phyloP scores from a whole-genome alignment of 2,888 invertebrate genomes.

The Polietes domitor region DNA sequence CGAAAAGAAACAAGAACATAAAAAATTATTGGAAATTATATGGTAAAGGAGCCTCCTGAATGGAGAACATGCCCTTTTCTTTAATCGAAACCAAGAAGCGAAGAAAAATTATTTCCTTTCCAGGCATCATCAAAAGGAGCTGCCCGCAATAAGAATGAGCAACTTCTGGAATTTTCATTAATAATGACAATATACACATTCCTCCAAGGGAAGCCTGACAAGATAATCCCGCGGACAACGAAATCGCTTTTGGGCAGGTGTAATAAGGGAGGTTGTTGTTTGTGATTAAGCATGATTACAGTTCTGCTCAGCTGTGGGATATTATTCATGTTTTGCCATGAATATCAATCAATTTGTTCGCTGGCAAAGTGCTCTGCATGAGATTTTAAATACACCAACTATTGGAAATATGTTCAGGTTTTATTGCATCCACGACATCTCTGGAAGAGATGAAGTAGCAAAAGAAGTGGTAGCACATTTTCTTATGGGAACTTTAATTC shows the following conservation, averaged over 20 bases:
- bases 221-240: not conserved
- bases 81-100: slow-evolving; percentile 30
- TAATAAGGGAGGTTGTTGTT: not conserved
- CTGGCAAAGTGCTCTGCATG: too few relatives aligned
- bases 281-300: slow-evolving; percentile 18
- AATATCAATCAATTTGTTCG: too few relatives aligned
- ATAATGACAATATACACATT: slow-evolving; percentile 39
- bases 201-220: slow-evolving; percentile 8
- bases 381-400: too few relatives aligned
- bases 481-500: too few relatives aligned
- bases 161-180: slow-evolving; percentile 35
- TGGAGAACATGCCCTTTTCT: slow-evolving; percentile 2
- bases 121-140: not conserved
- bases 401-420: too few relatives aligned
- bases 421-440: too few relatives aligned
- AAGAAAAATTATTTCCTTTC: slow-evolving; percentile 16
- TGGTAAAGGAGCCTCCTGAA: slow-evolving; percentile 47
- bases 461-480: too few relatives aligned
- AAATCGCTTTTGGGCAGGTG: not conserved
- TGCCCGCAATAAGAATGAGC: not conserved
- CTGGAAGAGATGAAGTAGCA: too few relatives aligned
- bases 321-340: too few relatives aligned
- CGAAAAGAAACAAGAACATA: slow-evolving; percentile 48
- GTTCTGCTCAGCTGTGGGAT: too few relatives aligned
- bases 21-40: slow-evolving; percentile 65